Evolutionary conservation across 2,113 vertebrate species (phyloP).

Genomic region (Grallaria varia): DNA sequence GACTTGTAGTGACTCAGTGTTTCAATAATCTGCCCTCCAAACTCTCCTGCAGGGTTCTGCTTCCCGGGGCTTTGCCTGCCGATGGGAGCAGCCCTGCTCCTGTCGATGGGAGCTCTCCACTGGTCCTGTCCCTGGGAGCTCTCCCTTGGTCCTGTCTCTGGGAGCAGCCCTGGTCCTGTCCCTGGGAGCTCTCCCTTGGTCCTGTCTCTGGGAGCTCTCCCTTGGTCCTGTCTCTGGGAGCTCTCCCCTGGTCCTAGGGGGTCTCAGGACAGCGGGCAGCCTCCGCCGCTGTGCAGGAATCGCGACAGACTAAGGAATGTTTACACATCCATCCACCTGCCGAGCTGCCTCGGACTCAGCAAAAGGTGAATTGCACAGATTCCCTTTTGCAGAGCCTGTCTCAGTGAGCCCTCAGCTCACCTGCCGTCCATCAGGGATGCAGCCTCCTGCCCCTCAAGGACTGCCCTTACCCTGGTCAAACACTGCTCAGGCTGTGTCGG

Average conservation of each 20-base stretch:
- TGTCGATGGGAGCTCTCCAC: too few species aligned
- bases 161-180: rapidly evolving
- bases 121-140: rapidly evolving
- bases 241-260: background rate
- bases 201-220: background rate
- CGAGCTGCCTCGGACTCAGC: background rate
- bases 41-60: background rate
- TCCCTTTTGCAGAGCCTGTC: background rate
- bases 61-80: background rate
- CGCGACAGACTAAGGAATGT: background rate
- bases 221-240: too few species aligned
- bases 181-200: background rate
- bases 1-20: background rate
- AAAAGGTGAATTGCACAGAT: background rate
- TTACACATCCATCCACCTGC: background rate
- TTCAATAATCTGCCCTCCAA: background rate
- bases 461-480: background rate
- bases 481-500: rapidly evolving
- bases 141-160: too few species aligned
- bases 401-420: background rate
- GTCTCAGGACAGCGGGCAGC: too few species aligned
- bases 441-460: background rate
- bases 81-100: too few species aligned
- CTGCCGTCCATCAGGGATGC: background rate
- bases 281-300: rapidly evolving